Conservation (phyloP, 1,140 invertebrate species). For the Apocrypta bakeri region DNA sequence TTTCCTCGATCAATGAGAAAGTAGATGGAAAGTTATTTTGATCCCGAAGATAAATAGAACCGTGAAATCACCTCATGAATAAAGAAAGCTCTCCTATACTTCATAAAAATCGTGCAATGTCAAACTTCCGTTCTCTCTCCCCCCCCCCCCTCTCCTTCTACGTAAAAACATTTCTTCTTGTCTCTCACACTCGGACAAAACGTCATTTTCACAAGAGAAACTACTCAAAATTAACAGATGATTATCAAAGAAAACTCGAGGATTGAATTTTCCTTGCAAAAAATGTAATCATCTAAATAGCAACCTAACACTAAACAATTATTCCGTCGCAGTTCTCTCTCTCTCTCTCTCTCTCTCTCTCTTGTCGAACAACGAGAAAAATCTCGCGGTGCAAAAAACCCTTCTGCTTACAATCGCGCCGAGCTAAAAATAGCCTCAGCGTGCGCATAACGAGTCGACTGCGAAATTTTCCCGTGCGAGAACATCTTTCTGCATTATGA, state of each 20-base stretch:
- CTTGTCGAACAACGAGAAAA: background rate
- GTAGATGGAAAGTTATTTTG: conserved; percentile 28
- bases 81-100: background rate
- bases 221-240: no score
- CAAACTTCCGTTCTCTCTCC: background rate
- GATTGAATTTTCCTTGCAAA: no score
- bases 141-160: background rate
- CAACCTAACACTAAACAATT: background rate
- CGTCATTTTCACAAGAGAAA: no score
- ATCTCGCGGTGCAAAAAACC: background rate
- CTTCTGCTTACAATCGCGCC: background rate
- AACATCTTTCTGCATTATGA: conserved; percentile 5
- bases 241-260: no score
- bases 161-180: no score
- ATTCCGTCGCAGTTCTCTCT: no score
- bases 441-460: background rate
- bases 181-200: no score
- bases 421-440: background rate
- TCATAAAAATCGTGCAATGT: background rate
- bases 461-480: background rate
- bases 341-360: no score
- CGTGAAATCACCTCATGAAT: conserved; percentile 4
- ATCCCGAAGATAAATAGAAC: conserved; percentile 16
- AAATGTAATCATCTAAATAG: conserved; percentile 8
- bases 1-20: conserved; percentile 20